Base-by-base conservation (phyloP, 2,113 vertebrate species). In the Pagrus major region DNA sequence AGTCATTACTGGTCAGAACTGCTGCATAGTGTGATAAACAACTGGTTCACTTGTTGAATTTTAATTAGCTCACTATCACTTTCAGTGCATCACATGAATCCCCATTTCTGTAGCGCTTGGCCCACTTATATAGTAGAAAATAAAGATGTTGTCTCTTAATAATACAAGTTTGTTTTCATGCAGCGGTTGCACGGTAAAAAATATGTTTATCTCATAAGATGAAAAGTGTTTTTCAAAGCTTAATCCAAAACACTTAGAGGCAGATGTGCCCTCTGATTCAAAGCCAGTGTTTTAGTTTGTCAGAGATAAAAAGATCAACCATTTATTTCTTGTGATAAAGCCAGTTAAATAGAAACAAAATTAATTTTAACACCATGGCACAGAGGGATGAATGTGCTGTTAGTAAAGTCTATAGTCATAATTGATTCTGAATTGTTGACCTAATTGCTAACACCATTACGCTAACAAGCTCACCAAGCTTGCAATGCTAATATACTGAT, bases 261-360 rank as follows among this genome's bases (percentile, higher is more conserved):
- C 46, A 52, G 33, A 74, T 52, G 11, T n/a, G 58, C n/a, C 33
- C 33, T 41, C n/a, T 29, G 70, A 35, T 37, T 20, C 1, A 5
- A 42, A 51, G 6, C 18, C 51, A 56, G 37, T 31, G 68, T 71
- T 71, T 71, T 18, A 58, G 25, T 71, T 44, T 55, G 12, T 55
- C 16, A 31, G 25, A 44, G 23, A 70, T 39, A 8, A 41, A 41
- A 70, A 21, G 37, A 42, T 58, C 1, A 58, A 31, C 7, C 35
- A 10, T 67, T 51, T 16, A 5, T 9, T 10, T 18, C 33, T 9
- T 66, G 21, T 31, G 16, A 51, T 51, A n/a, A n/a, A n/a, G n/a
- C n/a, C n/a, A n/a, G n/a, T n/a, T n/a, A n/a, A n/a, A n/a, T n/a
- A n/a, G n/a, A n/a, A n/a, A n/a, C n/a, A n/a, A n/a, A n/a, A n/a